phyloP scores from a whole-genome alignment of 2,888 invertebrate species.

The Synanthedon andrenaeformis region DNA sequence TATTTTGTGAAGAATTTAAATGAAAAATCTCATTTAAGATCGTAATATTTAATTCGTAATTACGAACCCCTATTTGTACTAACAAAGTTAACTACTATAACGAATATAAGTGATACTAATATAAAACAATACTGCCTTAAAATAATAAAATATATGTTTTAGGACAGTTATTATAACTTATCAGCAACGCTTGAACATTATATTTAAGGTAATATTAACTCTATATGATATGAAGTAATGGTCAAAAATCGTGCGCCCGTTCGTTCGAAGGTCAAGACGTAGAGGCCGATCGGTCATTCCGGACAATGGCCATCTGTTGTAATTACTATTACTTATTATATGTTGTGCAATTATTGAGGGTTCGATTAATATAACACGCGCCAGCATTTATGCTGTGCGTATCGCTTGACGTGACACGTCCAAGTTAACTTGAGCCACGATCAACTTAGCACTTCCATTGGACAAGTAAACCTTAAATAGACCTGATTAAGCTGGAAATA shows the following conservation, averaged over 20 bases:
- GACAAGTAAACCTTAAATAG: background rate
- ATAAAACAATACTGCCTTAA: no score
- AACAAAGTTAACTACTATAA: no score
- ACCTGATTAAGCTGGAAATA: slow-evolving; percentile 6
- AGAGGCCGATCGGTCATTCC: slow-evolving; percentile 56
- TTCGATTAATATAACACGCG: slow-evolving; percentile 15
- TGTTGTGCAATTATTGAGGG: slow-evolving; percentile 45
- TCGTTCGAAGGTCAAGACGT: slow-evolving; percentile 51
- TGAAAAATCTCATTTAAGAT: no score
- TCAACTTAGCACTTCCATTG: background rate
- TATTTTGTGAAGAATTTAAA: no score
- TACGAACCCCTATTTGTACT: no score
- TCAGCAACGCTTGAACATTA: background rate
- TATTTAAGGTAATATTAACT: slow-evolving; percentile 20
- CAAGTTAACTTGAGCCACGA: slow-evolving; percentile 7
- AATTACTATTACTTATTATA: slow-evolving; percentile 60
- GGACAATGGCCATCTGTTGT: slow-evolving; percentile 67
- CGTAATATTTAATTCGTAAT: no score
- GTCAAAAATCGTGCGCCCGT: slow-evolving; percentile 60
- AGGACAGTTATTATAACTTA: no score
- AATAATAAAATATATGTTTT: no score
- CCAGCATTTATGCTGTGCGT: slow-evolving; percentile 26
- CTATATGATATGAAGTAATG: slow-evolving; percentile 28
- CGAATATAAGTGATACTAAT: no score
- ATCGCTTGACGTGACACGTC: slow-evolving; percentile 6